Conservation (phyloP, 23 tunicate genomes). For the Styela clava region DNA sequence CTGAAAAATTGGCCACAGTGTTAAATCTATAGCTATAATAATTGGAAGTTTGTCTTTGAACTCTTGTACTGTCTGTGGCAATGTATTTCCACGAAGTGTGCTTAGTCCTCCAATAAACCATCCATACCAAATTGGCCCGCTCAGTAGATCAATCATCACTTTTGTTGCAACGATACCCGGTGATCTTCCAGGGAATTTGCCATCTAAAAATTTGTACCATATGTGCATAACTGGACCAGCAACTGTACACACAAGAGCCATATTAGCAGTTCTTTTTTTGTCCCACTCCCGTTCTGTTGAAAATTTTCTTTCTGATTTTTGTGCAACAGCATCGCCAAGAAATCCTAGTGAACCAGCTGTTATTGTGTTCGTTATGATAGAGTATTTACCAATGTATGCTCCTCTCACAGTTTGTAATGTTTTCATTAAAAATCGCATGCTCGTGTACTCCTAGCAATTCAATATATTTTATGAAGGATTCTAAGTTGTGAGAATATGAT, state of each 20-base stretch:
- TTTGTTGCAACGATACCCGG: conserved; percentile 28
- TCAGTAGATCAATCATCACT: conserved; percentile 36
- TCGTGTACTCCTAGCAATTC: no score
- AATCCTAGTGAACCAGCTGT: conserved; percentile 63
- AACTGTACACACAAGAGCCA: conserved; percentile 42
- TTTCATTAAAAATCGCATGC: conserved; percentile 16
- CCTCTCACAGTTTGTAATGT: conserved; percentile 23
- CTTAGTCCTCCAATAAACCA: conserved; percentile 44
- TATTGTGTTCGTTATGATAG: conserved; percentile 62
- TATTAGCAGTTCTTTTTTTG: conserved; percentile 29
- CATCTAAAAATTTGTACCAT: conserved; percentile 79
- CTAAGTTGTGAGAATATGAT: no score
- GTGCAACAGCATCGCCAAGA: conserved; percentile 47
- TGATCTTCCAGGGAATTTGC: conserved; percentile 52
- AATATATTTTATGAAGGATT: no score
- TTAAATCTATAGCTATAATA: conserved; percentile 26
- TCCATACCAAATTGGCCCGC: conserved; percentile 64
- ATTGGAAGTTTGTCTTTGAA: conserved; percentile 61
- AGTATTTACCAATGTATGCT: conserved; percentile 51
- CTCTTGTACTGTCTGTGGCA: conserved; percentile 25
- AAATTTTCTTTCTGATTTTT: conserved; percentile 29
- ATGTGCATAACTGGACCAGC: conserved; percentile 73
- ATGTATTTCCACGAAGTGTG: conserved; percentile 16
- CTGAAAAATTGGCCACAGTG: conserved; percentile 64
- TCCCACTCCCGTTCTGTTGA: conserved; percentile 30